These are phyloP conservation scores for Apis cerana DNA, from an alignment of 1,140 invertebrate species.

Conservation along the genomic window DNA sequence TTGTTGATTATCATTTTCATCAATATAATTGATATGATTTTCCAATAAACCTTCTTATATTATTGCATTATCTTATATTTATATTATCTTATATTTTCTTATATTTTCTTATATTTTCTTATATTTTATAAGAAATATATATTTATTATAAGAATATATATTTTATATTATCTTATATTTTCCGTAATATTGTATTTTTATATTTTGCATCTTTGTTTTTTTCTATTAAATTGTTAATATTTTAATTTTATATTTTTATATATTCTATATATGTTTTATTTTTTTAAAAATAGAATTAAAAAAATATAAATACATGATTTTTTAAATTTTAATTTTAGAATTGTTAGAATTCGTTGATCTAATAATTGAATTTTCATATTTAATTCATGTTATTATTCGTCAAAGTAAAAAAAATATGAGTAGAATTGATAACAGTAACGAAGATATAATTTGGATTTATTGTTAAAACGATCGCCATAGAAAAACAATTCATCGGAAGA, in stretches of 20 bases:
- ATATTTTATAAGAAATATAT: no score
- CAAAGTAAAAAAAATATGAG: not conserved
- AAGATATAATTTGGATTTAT: not conserved
- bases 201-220: not conserved
- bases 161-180: no score
- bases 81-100: no score
- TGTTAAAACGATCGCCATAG: not conserved
- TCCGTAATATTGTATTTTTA: not conserved
- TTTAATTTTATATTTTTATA: no score
- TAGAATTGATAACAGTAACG: not conserved
- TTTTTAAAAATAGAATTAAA: no score
- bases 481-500: constrained; percentile 10
- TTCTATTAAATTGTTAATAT: no score
- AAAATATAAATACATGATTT: no score
- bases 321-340: no score
- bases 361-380: not conserved
- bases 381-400: not conserved
- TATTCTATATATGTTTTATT: no score
- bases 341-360: not conserved
- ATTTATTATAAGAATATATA: no score
- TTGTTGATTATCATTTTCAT: not conserved
- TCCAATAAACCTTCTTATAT: not conserved
- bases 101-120: no score
- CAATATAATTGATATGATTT: not conserved
- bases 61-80: no score